Conservation (phyloP, 2,797 vertebrate species). For the Poeciliopsis paucimaculata region DNA sequence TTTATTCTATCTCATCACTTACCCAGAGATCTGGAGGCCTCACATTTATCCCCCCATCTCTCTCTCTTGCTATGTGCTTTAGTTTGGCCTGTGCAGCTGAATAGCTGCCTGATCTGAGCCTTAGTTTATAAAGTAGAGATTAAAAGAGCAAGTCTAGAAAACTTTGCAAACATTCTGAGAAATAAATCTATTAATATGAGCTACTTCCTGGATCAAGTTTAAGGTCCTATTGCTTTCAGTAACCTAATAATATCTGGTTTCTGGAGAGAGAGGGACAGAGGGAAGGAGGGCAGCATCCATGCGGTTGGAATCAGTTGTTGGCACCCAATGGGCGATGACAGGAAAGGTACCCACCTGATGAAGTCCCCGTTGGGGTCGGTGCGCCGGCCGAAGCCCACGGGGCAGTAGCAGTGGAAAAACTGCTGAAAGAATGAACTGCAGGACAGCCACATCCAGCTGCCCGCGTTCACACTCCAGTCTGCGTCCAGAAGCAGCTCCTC, state of each 20-base stretch:
- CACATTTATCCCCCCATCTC: conserved; percentile 18
- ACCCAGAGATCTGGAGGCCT: conserved; percentile 57
- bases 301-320: conserved; percentile 32
- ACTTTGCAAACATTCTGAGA: background rate
- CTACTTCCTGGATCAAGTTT: background rate
- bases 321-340: conserved; percentile 44
- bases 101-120: background rate
- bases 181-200: background rate
- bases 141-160: background rate
- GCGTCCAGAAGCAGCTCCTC: conserved; percentile 84
- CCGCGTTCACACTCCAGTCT: conserved; percentile 86
- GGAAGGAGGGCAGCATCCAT: conserved; percentile 50
- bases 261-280: conserved; percentile 39
- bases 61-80: conserved; percentile 30
- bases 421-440: conserved; percentile 87
- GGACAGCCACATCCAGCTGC: conserved; percentile 87
- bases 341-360: conserved; percentile 80
- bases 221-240: background rate
- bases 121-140: background rate
- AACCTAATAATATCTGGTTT: background rate
- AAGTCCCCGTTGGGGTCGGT: conserved; percentile 87
- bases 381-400: conserved; percentile 84
- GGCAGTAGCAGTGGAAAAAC: conserved; percentile 88
- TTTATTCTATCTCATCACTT: conserved; percentile 43
- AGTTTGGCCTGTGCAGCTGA: background rate